Conservation (phyloP, 1,140 invertebrate species). For the Acarapis woodi region DNA sequence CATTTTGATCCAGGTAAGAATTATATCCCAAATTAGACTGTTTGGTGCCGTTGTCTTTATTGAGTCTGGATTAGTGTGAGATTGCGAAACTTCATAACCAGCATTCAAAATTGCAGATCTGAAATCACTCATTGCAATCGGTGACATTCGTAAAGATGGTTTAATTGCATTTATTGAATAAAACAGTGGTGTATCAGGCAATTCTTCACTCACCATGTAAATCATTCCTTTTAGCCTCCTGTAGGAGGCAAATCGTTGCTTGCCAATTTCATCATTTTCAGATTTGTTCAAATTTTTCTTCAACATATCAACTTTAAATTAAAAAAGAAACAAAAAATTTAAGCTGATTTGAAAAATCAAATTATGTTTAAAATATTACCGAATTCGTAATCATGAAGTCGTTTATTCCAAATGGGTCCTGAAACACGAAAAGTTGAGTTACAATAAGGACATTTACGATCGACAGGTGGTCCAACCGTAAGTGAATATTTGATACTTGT, state of each 20-base stretch:
- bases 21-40: slow-evolving; percentile 67
- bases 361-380: slow-evolving; percentile 22
- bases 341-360: too few species aligned
- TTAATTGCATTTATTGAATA: slow-evolving; percentile 37
- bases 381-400: slow-evolving; percentile 49
- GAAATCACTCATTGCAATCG: slow-evolving; percentile 23
- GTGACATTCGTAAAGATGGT: slow-evolving; percentile 27
- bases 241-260: slow-evolving; percentile 22
- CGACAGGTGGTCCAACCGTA: slow-evolving; percentile 31
- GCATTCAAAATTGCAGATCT: slow-evolving; percentile 79
- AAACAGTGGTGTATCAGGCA: slow-evolving; percentile 54
- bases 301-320: slow-evolving; percentile 6
- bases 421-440: slow-evolving; percentile 40
- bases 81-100: slow-evolving; percentile 66
- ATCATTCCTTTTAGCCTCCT: slow-evolving; percentile 35
- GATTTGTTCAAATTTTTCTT: slow-evolving; percentile 11
- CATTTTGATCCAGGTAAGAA: slow-evolving; percentile 42
- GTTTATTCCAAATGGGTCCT: slow-evolving; percentile 73
- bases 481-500: slow-evolving; percentile 26
- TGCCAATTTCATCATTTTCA: not conserved
- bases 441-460: slow-evolving; percentile 40
- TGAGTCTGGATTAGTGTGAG: slow-evolving; percentile 56
- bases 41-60: slow-evolving; percentile 79
- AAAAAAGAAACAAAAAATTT: too few species aligned
- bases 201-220: slow-evolving; percentile 29